Conservation (phyloP, 1,140 invertebrate species). For the Geopemphigus sp. region DNA sequence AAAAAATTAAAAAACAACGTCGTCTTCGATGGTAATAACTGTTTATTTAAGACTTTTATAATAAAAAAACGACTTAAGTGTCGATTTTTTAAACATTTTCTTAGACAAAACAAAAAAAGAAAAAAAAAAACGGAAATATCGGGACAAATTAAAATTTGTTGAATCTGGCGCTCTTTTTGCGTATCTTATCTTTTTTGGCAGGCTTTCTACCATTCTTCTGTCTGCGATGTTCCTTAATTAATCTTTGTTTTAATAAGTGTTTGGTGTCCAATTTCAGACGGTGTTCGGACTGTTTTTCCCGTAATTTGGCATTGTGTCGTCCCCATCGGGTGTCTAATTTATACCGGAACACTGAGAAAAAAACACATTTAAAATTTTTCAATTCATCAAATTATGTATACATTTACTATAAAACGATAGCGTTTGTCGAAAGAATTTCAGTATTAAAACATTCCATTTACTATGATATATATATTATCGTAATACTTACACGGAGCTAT, state of each 20-base stretch:
- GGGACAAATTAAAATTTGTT: slow-evolving; percentile 42
- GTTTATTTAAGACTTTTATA: too few relatives aligned
- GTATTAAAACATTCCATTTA: too few relatives aligned
- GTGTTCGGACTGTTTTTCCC: slow-evolving; percentile 50
- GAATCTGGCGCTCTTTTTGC: slow-evolving; percentile 50
- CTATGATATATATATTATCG: too few relatives aligned
- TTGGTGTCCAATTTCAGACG: slow-evolving; percentile 51
- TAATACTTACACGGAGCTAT: slow-evolving; percentile 43
- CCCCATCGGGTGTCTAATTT: slow-evolving; percentile 52
- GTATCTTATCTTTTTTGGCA: slow-evolving; percentile 48
- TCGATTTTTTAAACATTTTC: too few relatives aligned
- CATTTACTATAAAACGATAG: too few relatives aligned
- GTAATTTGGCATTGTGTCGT: slow-evolving; percentile 52
- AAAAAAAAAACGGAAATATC: too few relatives aligned
- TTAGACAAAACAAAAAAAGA: too few relatives aligned
- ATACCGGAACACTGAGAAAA: slow-evolving; percentile 50
- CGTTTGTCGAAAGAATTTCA: too few relatives aligned
- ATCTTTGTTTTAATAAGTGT: slow-evolving; percentile 53
- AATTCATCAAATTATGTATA: too few relatives aligned
- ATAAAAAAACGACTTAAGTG: too few relatives aligned
- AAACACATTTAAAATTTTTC: background rate
- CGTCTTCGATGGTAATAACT: too few relatives aligned
- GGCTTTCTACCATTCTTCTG: slow-evolving; percentile 52
- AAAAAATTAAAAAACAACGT: too few relatives aligned
- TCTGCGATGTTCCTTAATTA: slow-evolving; percentile 52